phyloP scores from a whole-genome alignment of 2,797 vertebrate genomes.

The Carduelis carduelis region DNA sequence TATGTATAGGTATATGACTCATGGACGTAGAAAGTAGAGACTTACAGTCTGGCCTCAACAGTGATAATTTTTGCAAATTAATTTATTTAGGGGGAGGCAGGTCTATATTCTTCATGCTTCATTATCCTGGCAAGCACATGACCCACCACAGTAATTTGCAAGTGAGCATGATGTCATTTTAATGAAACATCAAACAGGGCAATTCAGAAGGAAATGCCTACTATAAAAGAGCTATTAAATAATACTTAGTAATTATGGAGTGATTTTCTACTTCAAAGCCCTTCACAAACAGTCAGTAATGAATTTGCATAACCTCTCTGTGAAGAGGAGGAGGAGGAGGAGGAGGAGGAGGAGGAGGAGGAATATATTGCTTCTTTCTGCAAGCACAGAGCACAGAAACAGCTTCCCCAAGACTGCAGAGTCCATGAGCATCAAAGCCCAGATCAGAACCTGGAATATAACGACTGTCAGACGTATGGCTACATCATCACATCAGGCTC shows the following conservation, averaged over 20 bases:
- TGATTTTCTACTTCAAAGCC: slow-evolving; percentile 63
- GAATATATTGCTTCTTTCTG: neutral
- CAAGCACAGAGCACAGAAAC: neutral
- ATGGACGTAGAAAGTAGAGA: neutral
- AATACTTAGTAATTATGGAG: slow-evolving; percentile 47
- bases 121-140: slow-evolving; percentile 22
- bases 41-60: neutral
- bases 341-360: neutral
- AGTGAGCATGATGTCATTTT: slow-evolving; percentile 55
- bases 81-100: neutral
- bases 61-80: slow-evolving; percentile 10
- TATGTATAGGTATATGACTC: neutral
- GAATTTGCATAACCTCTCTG: slow-evolving; percentile 30
- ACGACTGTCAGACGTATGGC: neutral
- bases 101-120: slow-evolving; percentile 23
- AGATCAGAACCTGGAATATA: neutral
- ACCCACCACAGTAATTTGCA: slow-evolving; percentile 21
- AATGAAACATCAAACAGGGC: slow-evolving; percentile 50
- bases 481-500: neutral
- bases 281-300: slow-evolving; percentile 44
- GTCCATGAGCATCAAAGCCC: neutral
- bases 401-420: neutral
- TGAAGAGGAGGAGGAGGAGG: neutral
- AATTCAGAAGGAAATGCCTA: slow-evolving; percentile 46
- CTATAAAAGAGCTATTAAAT: slow-evolving; percentile 51